Evolutionary conservation across 2,797 vertebrate species (phyloP).

Genomic region (Pangasius sanitwongsei): DNA sequence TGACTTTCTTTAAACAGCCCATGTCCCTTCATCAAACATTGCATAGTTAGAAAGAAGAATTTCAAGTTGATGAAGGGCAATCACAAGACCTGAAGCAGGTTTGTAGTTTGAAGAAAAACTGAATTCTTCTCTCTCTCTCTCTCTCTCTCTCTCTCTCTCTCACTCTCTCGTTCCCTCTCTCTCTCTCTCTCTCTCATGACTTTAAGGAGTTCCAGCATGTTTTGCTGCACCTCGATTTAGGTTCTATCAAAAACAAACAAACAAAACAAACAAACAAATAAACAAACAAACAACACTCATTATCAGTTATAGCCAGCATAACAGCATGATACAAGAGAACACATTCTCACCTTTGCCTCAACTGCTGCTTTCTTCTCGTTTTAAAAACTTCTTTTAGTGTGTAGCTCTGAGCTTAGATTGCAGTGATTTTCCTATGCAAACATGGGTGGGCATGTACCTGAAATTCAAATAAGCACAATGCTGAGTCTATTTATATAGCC

Average conservation of each 20-base stretch:
- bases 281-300: background rate
- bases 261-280: too few relatives aligned
- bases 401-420: constrained; percentile 56
- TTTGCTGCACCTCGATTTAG: background rate
- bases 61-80: constrained; percentile 24
- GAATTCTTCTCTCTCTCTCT: background rate
- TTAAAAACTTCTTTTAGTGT: constrained; percentile 55
- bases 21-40: constrained; percentile 44
- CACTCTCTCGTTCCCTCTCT: background rate
- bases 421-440: constrained; percentile 79
- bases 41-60: constrained; percentile 19
- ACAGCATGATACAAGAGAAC: constrained; percentile 1
- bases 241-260: background rate
- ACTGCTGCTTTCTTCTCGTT: constrained; percentile 62
- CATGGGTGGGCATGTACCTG: constrained; percentile 64
- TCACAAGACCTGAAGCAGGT: constrained; percentile 56
- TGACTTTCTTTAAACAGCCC: constrained; percentile 65
- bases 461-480: constrained; percentile 65
- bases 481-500: constrained; percentile 40
- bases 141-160: background rate
- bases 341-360: constrained; percentile 53
- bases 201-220: background rate
- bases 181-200: background rate
- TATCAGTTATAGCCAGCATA: background rate
- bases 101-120: constrained; percentile 35